Base-by-base conservation (phyloP, 2,888 invertebrate species). In the Protodeltote pygarga region DNA sequence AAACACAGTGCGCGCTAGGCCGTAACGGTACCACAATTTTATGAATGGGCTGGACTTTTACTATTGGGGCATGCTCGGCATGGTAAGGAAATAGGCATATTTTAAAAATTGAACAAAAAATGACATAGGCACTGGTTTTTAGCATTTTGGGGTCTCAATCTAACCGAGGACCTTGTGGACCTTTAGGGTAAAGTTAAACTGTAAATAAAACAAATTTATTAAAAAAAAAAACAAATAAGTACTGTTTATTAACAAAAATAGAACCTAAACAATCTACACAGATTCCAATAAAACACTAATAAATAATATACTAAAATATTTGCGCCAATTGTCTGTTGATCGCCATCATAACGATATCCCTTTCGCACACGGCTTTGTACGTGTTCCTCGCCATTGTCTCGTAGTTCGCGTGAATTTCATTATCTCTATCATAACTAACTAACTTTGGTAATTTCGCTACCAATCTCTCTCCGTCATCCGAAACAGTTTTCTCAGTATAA, bases 361-460 rank as follows among this genome's bases (percentile, higher is more conserved):
- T 66, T 39, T 61, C 72, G 46, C 63, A 69, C 11, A 75, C 31
- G 41, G 52, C 51, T 8, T 49, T 71, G 11, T 69, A 73, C 1
- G 57, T 63, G 9, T 64, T 72, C 0, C 53, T 37, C 0, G 65
- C 47, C 4, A 72, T 69, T 3, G 71, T 61, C 2, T 67, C 68
- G 13, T 73, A 80, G 32, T 69, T 75, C 5, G 46, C 50, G 0
- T 58, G 32, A 11, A 74, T 66, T 14, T 80, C 74, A 16, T 65
- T 77, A 29, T 85, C 81, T 27, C 63, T 78, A 1, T 75, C 71
- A 3, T 71, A 70, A n/a, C n/a, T n/a, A n/a, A 79, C 64, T 39
- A 85, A 87, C 62, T 85, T 88, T 0, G 90, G 90, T 8, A 90
- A 58, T 34, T 80, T 87, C 0, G 86, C 83, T 0, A 89, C 79